Evolutionary conservation across 2,888 invertebrate genomes (phyloP).

Genomic region (Ennomos erosarius): DNA sequence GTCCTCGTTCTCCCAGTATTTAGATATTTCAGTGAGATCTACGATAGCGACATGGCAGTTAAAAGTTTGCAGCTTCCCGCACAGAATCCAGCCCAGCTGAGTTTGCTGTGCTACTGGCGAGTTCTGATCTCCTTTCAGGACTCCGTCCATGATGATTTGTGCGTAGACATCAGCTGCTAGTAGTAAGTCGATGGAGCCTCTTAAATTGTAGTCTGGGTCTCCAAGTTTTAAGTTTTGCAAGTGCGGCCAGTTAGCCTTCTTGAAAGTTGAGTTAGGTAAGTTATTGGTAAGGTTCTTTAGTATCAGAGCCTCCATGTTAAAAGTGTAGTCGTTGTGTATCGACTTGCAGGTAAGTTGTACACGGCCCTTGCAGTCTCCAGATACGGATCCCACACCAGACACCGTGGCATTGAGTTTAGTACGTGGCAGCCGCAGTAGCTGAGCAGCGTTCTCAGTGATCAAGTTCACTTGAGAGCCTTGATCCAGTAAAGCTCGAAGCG

Average conservation of each 20-base stretch:
- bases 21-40: constrained; percentile 25
- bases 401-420: too few species aligned
- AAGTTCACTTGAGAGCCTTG: too few species aligned
- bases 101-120: constrained; percentile 38
- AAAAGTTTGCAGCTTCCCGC: constrained; percentile 29
- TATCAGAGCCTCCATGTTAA: too few species aligned
- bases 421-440: too few species aligned
- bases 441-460: too few species aligned
- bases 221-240: constrained; percentile 30
- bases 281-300: constrained; percentile 14
- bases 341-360: not conserved
- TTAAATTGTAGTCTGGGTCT: constrained; percentile 34
- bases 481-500: too few species aligned
- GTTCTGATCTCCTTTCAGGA: constrained; percentile 21
- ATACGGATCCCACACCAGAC: too few species aligned
- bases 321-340: too few species aligned
- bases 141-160: constrained; percentile 30
- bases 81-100: constrained; percentile 36
- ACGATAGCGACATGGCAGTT: constrained; percentile 30
- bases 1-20: constrained; percentile 26
- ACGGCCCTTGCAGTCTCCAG: not conserved
- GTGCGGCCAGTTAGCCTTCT: constrained; percentile 31
- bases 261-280: constrained; percentile 29
- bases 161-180: constrained; percentile 30
- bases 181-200: constrained; percentile 31